Base-by-base conservation (phyloP, 1,140 invertebrate genomes). In the Pseudomyrmex dendroicus region DNA sequence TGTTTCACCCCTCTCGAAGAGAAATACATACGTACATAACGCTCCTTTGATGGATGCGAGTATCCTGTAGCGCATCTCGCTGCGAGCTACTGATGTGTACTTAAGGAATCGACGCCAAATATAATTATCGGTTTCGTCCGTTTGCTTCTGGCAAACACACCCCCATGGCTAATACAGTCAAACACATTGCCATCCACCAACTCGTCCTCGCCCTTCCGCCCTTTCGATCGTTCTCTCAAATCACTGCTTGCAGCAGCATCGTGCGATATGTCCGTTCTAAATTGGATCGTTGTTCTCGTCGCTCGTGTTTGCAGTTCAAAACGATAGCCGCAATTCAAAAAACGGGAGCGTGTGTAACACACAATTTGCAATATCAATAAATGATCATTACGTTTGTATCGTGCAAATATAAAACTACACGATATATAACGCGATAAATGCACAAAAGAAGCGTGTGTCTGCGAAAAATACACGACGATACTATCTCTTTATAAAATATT, bases 91-190 rank as follows among this genome's bases (percentile, higher is more conserved):
- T 72, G 54, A 80, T 80, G 90, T 93, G 89, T 93, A 84, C 89
- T 88, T 80, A 91, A 92, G 91, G 89, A 93, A 93, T 92, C 88
- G 90, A 91, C 89, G 89, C 86, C 89, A 93, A 93, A 94, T 91
- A 91, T 94, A 93, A 93, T 93, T 93, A 93, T 91, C 90, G 91
- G 92, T 91, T 89, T 90, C 85, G 89, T 66, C 83, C 85, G 92
- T 93, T 94, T 93, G 87, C 90, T 82, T 20, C 48, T 61, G 73
- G 89, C 88, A 92, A 94, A 93, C 89, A 93, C 66, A 67, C 82
- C 73, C 50, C 52, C 48, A 20, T 54, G 76, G 84, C 70, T 91
- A 92, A 92, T 92, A 90, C 88, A 86, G 72, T 88, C 90, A 90
- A 91, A 92, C 85, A 91, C 80, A 85, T 85, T 35, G 44, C 54